Evolutionary conservation across 1,140 invertebrate species (phyloP), one percentile per base, ranked within the genome.

Genomic region (Aphis craccivora): DNA sequence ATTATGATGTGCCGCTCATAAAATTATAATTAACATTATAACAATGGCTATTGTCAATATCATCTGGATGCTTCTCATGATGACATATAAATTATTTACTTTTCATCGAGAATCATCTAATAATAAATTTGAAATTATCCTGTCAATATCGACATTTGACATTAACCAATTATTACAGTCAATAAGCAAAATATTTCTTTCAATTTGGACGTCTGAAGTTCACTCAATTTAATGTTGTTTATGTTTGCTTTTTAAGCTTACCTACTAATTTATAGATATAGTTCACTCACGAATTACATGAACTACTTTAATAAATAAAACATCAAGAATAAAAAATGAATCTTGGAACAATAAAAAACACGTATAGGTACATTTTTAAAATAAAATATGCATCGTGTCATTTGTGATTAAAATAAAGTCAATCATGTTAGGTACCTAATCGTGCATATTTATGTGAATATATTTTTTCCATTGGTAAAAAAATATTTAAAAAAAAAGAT

Each of bases 131-230:
- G 37, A 53, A 90, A 90, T 60, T 90, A 60, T 60, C 53, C 89
- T 55, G 89, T 90, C 89, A 90, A 90, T 60, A 60, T 60, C n/a
- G 18, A 89, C 43, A 25, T 84, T 84, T 84, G 83, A 84, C 37
- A 84, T 84, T 25, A 11, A 84, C 83, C 83, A 84, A 84, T 84
- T 43, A 84, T 84, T 84, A 11, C 37, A 84, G 83, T 84, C 83
- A 43, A 84, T 43, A 40, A 40, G 22, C 83, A 84, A 84, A 84
- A 84, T 84, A 40, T 43, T 84, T 25, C 40, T 23, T 84, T 43
- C 37, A 43, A 84, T 40, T 84, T 40, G 37, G 83, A 84, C 37
- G 37, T 84, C 23, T 67, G 11, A 40, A 43, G 40, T 84, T 84
- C 83, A n/a, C 4, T 84, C 22, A 11, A 84, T 23, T 43, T 43